These are phyloP conservation scores for Parapsyche elsis DNA, from an alignment of 1,140 invertebrate genomes.

Conservation along the genomic window DNA sequence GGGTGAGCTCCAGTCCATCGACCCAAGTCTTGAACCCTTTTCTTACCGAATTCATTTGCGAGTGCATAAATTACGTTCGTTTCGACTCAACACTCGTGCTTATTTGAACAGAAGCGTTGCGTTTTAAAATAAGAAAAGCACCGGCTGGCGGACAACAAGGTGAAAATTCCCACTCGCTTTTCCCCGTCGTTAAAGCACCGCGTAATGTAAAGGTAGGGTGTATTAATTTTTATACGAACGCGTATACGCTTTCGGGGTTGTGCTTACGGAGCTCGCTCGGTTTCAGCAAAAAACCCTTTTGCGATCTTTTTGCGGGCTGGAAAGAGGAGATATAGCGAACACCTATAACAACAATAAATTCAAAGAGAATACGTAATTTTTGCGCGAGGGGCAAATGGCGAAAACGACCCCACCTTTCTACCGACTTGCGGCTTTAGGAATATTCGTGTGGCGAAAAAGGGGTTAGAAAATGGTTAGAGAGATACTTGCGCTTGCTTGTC, in stretches of 20 bases:
- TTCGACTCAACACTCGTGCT: background rate
- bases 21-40: constrained; percentile 27
- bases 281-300: background rate
- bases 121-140: too few relatives aligned
- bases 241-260: background rate
- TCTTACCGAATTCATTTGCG: constrained; percentile 35
- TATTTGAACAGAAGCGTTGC: background rate
- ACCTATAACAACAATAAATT: constrained; percentile 44
- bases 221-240: constrained; percentile 2
- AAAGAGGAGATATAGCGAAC: constrained; percentile 8
- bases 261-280: too few relatives aligned
- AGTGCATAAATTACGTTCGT: constrained; percentile 25
- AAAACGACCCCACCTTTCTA: constrained; percentile 34
- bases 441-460: constrained; percentile 2
- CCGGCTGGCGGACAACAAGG: too few relatives aligned
- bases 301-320: constrained; percentile 2
- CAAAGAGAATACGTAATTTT: constrained; percentile 51
- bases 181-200: too few relatives aligned
- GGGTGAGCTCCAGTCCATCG: background rate
- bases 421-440: constrained; percentile 38
- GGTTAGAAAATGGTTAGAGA: constrained; percentile 14
- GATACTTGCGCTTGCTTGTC: background rate
- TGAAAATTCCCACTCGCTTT: too few relatives aligned
- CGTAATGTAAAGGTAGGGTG: background rate
- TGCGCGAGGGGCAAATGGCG: constrained; percentile 38